Base-by-base conservation (phyloP, 2,797 vertebrate genomes). In the Galago senegalensis region DNA sequence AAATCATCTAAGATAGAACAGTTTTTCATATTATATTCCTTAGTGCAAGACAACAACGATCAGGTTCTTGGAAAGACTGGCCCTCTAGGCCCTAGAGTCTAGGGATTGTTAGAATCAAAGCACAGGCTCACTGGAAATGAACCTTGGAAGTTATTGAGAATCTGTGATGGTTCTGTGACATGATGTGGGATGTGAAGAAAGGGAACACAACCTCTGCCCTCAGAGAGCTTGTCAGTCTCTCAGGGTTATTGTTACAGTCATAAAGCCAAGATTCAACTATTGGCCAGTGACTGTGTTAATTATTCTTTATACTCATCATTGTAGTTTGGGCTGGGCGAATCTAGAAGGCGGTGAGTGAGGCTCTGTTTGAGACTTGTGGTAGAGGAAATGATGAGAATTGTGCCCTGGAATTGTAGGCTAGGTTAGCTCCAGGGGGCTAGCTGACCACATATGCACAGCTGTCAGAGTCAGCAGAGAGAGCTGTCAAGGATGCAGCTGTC, bases 1-100 rank as follows among this genome's bases (percentile, higher is more conserved):
- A 89, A 91, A 67, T 72, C 29, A 80, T 60, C 95, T 89, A 97
- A 79, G 53, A 75, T 3, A 72, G 56, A 92, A 92, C 87, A 56
- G 56, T 31, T 75, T 95, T 3, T 88, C 31, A 69, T 29, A 60
- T 13, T 75, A 3, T 58, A 67, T 79, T 75, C 25, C 21, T 88
- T 92, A 40, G n/a, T 86, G 8, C 23, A 65, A 85, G 89, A 23
- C 10, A 77, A 53, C 43, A 40, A 88, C 29, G 60, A 17, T 46
- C 20, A 67, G 79, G 9, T 79, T 93, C 56, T 43, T 69, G 27
- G 40, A 60, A 90, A 80, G 83, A 96, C 11, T 11, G 43, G 67
- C 17, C 87, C 53, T 88, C 61, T 17, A 16, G 49, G 49, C 14
- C 49, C 49, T 53, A 53, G 49, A 53, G 49, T 53, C 49, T 53